A percentile compares a stretch with the other conserved stretches of the same genome.
Evolutionary conservation across 2,888 invertebrate species (phyloP).

Genomic region (Pristionchus maxplancki): DNA sequence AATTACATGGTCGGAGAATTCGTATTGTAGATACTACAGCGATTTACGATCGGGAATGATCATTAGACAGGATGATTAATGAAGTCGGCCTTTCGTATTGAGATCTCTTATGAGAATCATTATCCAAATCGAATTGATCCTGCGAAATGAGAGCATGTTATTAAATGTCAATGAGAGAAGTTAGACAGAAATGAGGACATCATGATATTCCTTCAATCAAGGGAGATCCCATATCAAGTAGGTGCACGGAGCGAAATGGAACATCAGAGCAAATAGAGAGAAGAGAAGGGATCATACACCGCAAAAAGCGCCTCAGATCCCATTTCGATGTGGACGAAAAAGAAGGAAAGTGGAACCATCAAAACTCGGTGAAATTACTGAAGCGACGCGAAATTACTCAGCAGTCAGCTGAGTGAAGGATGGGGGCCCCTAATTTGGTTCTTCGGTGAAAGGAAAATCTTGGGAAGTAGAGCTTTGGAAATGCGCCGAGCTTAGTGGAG

Average conservation of each 20-base stretch:
- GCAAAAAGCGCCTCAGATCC: conserved; percentile 1
- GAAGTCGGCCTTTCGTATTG: background rate
- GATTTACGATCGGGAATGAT: background rate
- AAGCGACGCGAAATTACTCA: background rate
- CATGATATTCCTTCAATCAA: background rate
- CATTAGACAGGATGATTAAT: background rate
- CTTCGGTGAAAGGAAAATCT: background rate
- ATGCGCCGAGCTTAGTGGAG: background rate
- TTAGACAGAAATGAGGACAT: background rate
- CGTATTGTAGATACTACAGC: background rate
- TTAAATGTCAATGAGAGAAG: too few species aligned
- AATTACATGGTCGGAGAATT: background rate
- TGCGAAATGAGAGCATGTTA: too few species aligned
- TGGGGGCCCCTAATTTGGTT: conserved; percentile 14
- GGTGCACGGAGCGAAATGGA: conserved; percentile 12
- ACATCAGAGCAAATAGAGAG: conserved; percentile 25
- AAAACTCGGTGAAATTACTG: conserved; percentile 1
- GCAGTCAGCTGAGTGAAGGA: conserved; percentile 31
- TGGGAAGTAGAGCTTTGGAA: background rate
- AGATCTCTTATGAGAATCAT: background rate
- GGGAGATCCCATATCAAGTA: conserved; percentile 17
- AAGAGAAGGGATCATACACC: conserved; percentile 17
- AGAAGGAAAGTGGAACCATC: background rate
- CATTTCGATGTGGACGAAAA: background rate
- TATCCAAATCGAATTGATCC: too few species aligned